Evolutionary conservation across 2,113 vertebrate genomes (phyloP).

Genomic region (Oncorhynchus kisutch): DNA sequence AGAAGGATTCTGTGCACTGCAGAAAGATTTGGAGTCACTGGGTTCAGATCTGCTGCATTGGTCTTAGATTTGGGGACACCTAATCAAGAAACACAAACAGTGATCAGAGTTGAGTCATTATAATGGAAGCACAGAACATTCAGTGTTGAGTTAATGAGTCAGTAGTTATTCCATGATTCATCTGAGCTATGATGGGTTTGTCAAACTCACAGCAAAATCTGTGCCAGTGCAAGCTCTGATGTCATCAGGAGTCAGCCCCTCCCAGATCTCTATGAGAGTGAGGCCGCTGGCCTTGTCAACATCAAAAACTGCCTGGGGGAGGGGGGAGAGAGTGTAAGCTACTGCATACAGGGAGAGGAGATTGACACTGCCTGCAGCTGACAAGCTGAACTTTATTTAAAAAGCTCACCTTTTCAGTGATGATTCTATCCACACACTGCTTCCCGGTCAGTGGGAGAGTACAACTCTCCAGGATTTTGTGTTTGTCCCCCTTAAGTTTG

Average conservation of each 20-base stretch:
- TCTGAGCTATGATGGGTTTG: neutral
- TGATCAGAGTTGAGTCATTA: neutral
- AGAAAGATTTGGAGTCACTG: neutral
- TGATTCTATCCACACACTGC: slow-evolving; percentile 93
- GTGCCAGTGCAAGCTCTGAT: slow-evolving; percentile 79
- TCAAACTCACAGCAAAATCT: slow-evolving; percentile 77
- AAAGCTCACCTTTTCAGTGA: slow-evolving; percentile 90
- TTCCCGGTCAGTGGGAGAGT: slow-evolving; percentile 91
- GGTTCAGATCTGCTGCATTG: slow-evolving; percentile 76
- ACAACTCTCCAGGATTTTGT: slow-evolving; percentile 96
- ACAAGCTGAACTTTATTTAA: neutral
- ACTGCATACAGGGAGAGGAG: neutral
- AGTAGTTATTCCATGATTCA: neutral
- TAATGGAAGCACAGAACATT: neutral
- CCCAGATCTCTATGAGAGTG: slow-evolving; percentile 81
- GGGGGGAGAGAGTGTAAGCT: neutral
- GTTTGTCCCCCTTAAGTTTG: slow-evolving; percentile 80
- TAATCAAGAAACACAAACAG: slow-evolving; percentile 43
- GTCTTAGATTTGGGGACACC: slow-evolving; percentile 79
- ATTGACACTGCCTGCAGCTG: neutral
- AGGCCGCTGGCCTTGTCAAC: slow-evolving; percentile 81
- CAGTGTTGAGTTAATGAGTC: neutral
- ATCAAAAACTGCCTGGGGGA: slow-evolving; percentile 80
- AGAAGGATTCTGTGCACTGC: neutral
- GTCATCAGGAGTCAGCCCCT: slow-evolving; percentile 80